A percentile compares a stretch with the other conserved stretches of the same genome.
Conservation (phyloP, 2,888 invertebrate species). For the Oligia strigilis region DNA sequence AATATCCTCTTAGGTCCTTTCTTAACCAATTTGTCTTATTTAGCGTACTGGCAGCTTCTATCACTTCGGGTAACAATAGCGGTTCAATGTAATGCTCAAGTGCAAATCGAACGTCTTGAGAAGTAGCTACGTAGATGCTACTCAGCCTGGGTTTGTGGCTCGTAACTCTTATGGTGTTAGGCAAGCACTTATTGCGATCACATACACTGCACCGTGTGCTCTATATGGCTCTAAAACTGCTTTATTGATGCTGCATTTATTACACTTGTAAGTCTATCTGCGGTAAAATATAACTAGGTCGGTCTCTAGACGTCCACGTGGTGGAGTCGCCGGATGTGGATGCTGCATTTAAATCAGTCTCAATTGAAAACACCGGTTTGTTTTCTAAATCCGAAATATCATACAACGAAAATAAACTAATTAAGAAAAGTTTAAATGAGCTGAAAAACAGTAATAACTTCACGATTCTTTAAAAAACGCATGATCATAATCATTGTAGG, state of each 20-base stretch:
- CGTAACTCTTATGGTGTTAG: slow-evolving; percentile 11
- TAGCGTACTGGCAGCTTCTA: slow-evolving; percentile 33
- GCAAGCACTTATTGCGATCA: slow-evolving; percentile 13
- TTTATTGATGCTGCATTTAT: not conserved
- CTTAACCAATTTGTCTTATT: slow-evolving; percentile 59
- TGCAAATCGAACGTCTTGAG: slow-evolving; percentile 35
- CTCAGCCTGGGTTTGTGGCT: slow-evolving; percentile 10
- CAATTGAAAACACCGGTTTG: not conserved
- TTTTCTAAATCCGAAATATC: not conserved
- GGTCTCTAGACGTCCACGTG: not conserved
- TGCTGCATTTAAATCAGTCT: not conserved
- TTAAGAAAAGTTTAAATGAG: not conserved
- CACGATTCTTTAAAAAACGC: slow-evolving; percentile 4
- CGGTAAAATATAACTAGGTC: not conserved
- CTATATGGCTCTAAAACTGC: not conserved
- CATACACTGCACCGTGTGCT: slow-evolving; percentile 1
- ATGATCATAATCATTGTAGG: not conserved
- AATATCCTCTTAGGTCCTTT: slow-evolving; percentile 53
- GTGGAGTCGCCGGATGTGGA: not conserved
- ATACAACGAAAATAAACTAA: not conserved
- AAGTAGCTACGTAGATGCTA: slow-evolving; percentile 1
- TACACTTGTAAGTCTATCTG: not conserved
- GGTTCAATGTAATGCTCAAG: slow-evolving; percentile 30
- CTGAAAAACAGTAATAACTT: not conserved
- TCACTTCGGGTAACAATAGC: slow-evolving; percentile 36